phyloP scores from a whole-genome alignment of 1,140 invertebrate species.

The Drosophila setifemur region DNA sequence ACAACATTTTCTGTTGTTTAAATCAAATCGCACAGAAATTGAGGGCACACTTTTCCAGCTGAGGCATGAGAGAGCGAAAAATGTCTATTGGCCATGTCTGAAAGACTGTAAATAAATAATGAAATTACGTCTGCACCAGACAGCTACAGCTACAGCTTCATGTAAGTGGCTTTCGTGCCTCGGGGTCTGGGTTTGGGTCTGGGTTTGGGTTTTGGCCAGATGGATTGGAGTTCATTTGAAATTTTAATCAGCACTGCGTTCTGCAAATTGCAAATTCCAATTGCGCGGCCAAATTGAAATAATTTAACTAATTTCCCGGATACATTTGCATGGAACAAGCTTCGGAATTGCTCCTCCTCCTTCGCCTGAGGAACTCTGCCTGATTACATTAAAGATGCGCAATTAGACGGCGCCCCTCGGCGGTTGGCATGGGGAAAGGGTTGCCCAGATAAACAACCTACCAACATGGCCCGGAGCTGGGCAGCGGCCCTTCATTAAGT shows the following conservation, averaged over 20 bases:
- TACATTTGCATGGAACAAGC: conserved; percentile 52
- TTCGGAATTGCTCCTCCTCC: background rate
- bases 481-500: conserved; percentile 46
- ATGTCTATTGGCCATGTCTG: conserved; percentile 28
- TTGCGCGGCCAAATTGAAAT: conserved; percentile 59
- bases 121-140: conserved; percentile 58
- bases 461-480: background rate
- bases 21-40: background rate
- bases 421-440: conserved; percentile 33
- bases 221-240: conserved; percentile 22
- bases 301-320: conserved; percentile 65
- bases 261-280: conserved; percentile 42
- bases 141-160: conserved; percentile 8
- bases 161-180: conserved; percentile 18
- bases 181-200: background rate
- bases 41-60: background rate
- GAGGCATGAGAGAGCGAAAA: background rate
- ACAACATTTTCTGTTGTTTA: background rate
- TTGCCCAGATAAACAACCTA: conserved; percentile 5
- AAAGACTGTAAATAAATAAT: conserved; percentile 67
- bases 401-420: conserved; percentile 53
- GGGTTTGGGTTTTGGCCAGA: too few species aligned
- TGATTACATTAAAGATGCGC: conserved; percentile 76
- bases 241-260: conserved; percentile 57
- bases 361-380: background rate